Conservation (phyloP, 1,140 invertebrate species). For the Pseudachorutes palmiensis region DNA sequence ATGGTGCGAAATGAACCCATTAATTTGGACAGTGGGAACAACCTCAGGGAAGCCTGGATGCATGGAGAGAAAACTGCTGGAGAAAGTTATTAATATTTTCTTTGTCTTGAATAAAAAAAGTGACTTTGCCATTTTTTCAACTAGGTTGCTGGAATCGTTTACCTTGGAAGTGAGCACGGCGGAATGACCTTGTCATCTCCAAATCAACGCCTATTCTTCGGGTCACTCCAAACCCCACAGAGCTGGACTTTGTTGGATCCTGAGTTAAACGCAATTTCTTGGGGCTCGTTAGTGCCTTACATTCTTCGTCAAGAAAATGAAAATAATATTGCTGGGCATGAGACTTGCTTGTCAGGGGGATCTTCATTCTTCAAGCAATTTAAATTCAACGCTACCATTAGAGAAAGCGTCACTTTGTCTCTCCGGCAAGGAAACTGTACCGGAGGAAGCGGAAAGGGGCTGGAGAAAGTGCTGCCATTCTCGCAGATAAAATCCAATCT, state of each 20-base stretch:
- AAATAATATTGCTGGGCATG: no score
- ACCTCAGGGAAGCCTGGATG: slow-evolving; percentile 20
- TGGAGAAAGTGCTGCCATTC: not conserved
- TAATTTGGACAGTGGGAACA: slow-evolving; percentile 25
- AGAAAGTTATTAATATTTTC: slow-evolving; percentile 6
- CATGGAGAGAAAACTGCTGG: slow-evolving; percentile 1
- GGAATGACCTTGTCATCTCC: slow-evolving; percentile 22
- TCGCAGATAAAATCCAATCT: not conserved
- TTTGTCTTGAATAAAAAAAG: not conserved
- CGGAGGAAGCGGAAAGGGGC: not conserved
- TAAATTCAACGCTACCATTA: not conserved
- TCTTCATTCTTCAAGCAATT: slow-evolving; percentile 6
- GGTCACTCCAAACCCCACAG: slow-evolving; percentile 6
- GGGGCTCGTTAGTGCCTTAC: slow-evolving; percentile 11
- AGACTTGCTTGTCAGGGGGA: not conserved
- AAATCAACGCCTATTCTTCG: slow-evolving; percentile 21
- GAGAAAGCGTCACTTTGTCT: not conserved
- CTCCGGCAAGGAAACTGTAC: not conserved
- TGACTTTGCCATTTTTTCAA: not conserved
- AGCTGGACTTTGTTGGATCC: slow-evolving; percentile 13
- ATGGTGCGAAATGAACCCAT: slow-evolving; percentile 25
- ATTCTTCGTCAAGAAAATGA: not conserved
- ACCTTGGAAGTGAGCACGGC: slow-evolving; percentile 10
- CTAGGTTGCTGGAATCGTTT: slow-evolving; percentile 20
- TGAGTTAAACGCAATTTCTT: slow-evolving; percentile 21